Base-by-base conservation (phyloP, 2,888 invertebrate species). In the Malacosoma neustria region DNA sequence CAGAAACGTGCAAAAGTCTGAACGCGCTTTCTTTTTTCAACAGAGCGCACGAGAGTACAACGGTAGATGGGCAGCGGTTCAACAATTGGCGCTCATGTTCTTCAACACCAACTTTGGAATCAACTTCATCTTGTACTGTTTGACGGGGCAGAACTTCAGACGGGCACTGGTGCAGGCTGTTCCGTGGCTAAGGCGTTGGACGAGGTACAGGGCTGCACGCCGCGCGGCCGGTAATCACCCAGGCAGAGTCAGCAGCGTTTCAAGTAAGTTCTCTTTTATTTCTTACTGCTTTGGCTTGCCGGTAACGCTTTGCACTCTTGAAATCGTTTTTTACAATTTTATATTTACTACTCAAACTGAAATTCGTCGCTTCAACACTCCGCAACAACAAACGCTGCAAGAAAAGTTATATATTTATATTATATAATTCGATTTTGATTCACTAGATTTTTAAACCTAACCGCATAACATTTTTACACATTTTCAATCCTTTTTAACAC, bases 91-190 rank as follows among this genome's bases (percentile, higher is more conserved):
- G 38, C 87, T 90, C 45, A 76, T 91, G 47, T 84, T 94, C 33
- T 95, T 93, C 74, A 88, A 93, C 60, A 91, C 92, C 3, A 95
- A 94, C 75, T 95, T 93, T 60, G 93, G 93, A 30, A 92, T 95
- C 38, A 94, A 94, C 75, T 94, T 95, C 63, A 87, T 91, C 2
- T 85, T 95, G 32, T 95, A 95, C 75, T 95, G 94, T 73, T 87
- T 92, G 34, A 91, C 91, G 53, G 94, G 94, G 0, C 91, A 92
- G 61, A 94, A 94, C 81, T 95, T 94, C 72, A 84, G 94, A 38
- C 88, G 87, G 29, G 89, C 88, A 1, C 72, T 90, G 6, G 39
- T 58, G 0, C 61, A 72, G 33, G 48, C 61, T 9, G 35, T 77
- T 11, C 70, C 71, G 1, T 65, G 63, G 14, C 15, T 61, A 4